Evolutionary conservation across 1,140 invertebrate species (phyloP).

Genomic region (Achatina immaculata): DNA sequence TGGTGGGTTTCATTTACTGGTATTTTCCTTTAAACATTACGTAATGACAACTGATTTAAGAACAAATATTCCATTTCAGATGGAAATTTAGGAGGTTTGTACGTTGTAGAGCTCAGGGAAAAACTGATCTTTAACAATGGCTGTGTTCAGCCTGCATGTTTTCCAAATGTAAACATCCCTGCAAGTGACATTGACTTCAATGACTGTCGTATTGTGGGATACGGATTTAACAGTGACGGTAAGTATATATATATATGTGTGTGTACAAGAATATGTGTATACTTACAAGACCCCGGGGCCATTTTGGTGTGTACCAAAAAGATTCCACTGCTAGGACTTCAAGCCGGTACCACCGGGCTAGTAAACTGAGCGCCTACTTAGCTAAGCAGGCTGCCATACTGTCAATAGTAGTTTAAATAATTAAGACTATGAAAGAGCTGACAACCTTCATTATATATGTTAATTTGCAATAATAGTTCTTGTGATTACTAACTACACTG

Average conservation of each 20-base stretch:
- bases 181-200: constrained; percentile 4
- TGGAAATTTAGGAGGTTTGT: neutral
- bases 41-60: no score
- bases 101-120: neutral
- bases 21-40: no score
- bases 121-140: neutral
- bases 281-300: neutral
- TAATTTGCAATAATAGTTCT: no score
- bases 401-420: neutral
- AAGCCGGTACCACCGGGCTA: no score
- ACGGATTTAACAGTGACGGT: constrained; percentile 12
- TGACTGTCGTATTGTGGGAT: constrained; percentile 20
- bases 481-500: no score
- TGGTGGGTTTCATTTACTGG: no score
- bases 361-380: no score
- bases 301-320: no score
- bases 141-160: constrained; percentile 23
- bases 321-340: no score
- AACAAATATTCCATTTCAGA: neutral
- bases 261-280: neutral
- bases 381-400: neutral
- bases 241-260: no score
- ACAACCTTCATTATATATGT: no score
- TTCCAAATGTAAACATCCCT: constrained; percentile 14
- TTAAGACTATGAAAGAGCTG: neutral